Conservation (phyloP, 2,888 invertebrate species). For the Pharmacophagus antenor region DNA sequence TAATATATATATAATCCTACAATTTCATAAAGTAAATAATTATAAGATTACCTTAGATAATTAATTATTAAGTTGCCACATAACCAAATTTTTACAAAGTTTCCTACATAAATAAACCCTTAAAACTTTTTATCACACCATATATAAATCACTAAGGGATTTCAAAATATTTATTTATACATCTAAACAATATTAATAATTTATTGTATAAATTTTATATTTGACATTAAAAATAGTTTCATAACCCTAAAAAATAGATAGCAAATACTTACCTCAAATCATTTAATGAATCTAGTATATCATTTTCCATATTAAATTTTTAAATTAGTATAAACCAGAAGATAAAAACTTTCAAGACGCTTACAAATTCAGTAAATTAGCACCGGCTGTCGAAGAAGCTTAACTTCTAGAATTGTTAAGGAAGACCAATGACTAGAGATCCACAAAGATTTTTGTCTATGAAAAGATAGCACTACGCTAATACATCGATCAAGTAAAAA, state of each 20-base stretch:
- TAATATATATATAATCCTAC: no score
- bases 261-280: constrained; percentile 80
- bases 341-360: constrained; percentile 1
- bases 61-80: background rate
- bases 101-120: background rate
- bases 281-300: constrained; percentile 80
- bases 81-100: background rate
- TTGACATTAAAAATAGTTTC: constrained; percentile 9
- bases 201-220: constrained; percentile 2
- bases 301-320: constrained; percentile 77
- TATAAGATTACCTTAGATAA: no score
- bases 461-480: no score
- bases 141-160: background rate
- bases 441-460: background rate
- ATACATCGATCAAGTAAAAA: no score
- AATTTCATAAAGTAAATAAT: no score
- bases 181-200: background rate
- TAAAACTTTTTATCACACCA: background rate
- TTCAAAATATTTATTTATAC: background rate
- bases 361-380: constrained; percentile 6
- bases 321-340: constrained; percentile 5
- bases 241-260: constrained; percentile 18
- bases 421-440: background rate
- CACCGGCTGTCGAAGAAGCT: constrained; percentile 17
- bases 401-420: constrained; percentile 9